These are phyloP conservation scores for Brenthis ino DNA, from an alignment of 2,888 invertebrate genomes.

Conservation along the genomic window DNA sequence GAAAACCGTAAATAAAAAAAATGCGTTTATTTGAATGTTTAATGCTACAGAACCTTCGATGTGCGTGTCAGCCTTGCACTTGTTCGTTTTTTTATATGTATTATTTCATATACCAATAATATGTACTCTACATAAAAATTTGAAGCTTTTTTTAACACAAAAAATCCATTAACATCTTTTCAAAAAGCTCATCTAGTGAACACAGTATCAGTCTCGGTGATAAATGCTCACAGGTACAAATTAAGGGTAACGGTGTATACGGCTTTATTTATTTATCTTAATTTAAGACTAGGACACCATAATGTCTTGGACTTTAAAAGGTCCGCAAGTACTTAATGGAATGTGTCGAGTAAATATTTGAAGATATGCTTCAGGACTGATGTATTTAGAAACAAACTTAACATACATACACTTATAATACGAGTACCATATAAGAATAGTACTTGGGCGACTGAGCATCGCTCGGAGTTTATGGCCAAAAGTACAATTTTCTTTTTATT, in stretches of 20 bases:
- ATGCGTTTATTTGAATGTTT: no score
- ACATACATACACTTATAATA: neutral
- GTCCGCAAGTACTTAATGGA: slow-evolving; percentile 44
- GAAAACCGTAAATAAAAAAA: no score
- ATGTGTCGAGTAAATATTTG: slow-evolving; percentile 32
- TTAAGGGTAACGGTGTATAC: slow-evolving; percentile 60
- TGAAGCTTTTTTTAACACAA: neutral
- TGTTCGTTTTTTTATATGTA: no score
- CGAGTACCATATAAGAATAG: no score
- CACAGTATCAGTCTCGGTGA: slow-evolving; percentile 33
- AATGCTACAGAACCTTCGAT: no score
- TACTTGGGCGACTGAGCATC: no score
- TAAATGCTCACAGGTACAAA: slow-evolving; percentile 60
- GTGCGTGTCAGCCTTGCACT: no score
- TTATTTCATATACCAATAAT: no score
- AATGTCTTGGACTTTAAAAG: slow-evolving; percentile 61
- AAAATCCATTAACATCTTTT: neutral
- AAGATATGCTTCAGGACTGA: slow-evolving; percentile 29
- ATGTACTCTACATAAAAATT: no score
- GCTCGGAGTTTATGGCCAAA: no score
- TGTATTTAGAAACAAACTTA: slow-evolving; percentile 28
- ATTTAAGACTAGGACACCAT: slow-evolving; percentile 59
- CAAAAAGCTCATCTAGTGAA: slow-evolving; percentile 15
- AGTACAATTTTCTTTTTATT: no score
- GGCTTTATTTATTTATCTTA: slow-evolving; percentile 70